Conservation (phyloP, 2,888 invertebrate species). For the Tribolium freemani region DNA sequence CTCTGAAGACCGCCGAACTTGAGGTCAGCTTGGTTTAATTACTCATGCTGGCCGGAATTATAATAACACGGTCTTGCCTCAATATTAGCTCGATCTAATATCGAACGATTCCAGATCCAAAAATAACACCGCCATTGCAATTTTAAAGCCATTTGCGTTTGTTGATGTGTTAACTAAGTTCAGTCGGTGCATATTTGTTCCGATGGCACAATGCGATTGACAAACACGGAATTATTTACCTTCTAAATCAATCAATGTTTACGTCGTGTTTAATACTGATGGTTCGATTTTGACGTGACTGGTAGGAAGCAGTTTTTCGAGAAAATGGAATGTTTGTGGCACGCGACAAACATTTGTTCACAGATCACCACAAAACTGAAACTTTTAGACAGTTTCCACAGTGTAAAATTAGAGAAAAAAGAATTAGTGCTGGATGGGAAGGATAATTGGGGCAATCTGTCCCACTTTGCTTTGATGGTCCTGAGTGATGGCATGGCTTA, state of each 20-base stretch:
- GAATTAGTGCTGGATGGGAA: not conserved
- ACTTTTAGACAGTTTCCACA: too few species aligned
- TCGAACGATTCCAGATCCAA: not conserved
- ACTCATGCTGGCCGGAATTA: not conserved
- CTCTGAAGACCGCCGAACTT: not conserved
- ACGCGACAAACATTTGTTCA: too few species aligned
- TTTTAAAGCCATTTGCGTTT: not conserved
- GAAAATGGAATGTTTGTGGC: too few species aligned
- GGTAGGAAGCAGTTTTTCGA: too few species aligned
- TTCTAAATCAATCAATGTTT: constrained; percentile 4
- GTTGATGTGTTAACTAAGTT: not conserved
- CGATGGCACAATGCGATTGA: not conserved
- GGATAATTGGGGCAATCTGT: not conserved
- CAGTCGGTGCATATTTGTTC: not conserved
- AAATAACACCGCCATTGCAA: not conserved
- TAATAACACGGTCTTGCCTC: not conserved
- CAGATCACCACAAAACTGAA: too few species aligned
- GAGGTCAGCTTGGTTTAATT: constrained; percentile 3
- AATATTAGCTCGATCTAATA: constrained; percentile 2
- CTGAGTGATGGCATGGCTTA: not conserved
- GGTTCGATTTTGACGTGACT: too few species aligned
- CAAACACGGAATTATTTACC: constrained; percentile 7
- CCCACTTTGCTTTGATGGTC: not conserved
- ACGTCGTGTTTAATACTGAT: not conserved
- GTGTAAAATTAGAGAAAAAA: too few species aligned